Base-by-base conservation (phyloP, 2,888 invertebrate species). In the Cataglyphis albicans region DNA sequence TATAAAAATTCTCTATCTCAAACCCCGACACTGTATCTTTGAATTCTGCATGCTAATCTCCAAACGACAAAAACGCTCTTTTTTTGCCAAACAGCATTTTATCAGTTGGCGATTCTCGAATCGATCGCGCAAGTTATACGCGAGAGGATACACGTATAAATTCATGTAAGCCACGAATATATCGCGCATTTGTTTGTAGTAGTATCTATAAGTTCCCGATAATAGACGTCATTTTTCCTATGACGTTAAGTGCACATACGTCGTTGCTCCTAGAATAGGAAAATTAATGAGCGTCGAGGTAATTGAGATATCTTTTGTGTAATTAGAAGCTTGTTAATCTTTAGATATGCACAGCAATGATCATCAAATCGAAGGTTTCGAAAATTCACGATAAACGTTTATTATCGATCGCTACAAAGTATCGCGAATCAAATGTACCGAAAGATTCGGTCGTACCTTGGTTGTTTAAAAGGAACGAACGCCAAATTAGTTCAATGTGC, bases 251-350 rank as follows among this genome's bases (percentile, higher is more conserved):
- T 25, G 41, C 25, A 35, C 25, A 25, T 32, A 61, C 80, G 78
- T 29, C 29, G 38, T 29, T 29, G 52, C 35, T 44, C 32, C 18
- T 57, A 38, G 29, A 59, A 63, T 81, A 63, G 57, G 29, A 10
- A 38, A 81, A 81, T 80, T 70, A 80, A 80, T 44, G 59, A 80
- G 59, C 59, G 59, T 44, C 70, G 12, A 70, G 76, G 9, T 25
- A 55, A 67, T 67, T 76, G 38, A 35, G 35, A 52, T 75, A 65
- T 18, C 35, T 65, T 25, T 25, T 38, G 10, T 29, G n/a, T 55
- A 25, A 55, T 76, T 55, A 67, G 76, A 38, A 29, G 38, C 67
- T 76, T 67, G 67, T 76, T 67, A 67, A 55, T 29, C 38, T 65
- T 65, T 25, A 29, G 44, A 55, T 48, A 48, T 48, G 25, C 3